Conservation (phyloP, 2,797 vertebrate species). For the Tragopan temminckii region DNA sequence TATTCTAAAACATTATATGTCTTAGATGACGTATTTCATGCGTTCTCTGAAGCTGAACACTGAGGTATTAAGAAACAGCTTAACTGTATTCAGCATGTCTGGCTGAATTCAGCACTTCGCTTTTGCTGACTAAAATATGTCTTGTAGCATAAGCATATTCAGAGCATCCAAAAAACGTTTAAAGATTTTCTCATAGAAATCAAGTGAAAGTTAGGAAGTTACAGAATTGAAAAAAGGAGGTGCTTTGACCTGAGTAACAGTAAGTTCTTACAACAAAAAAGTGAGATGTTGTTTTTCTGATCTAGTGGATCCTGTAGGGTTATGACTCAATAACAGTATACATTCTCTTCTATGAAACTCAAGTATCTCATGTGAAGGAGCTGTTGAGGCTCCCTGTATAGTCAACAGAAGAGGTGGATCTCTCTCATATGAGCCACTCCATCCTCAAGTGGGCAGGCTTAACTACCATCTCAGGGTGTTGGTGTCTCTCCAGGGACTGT, state of each 20-base stretch:
- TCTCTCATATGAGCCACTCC: not conserved
- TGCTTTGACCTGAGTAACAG: not conserved
- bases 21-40: not conserved
- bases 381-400: not conserved
- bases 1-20: not conserved
- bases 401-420: not conserved
- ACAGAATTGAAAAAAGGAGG: not conserved
- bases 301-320: not conserved
- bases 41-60: rapidly evolving
- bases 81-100: not conserved
- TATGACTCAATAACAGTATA: not conserved
- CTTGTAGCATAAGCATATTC: not conserved
- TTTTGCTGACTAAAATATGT: not conserved
- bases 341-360: not conserved
- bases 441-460: not conserved
- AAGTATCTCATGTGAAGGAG: not conserved
- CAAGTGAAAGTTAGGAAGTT: not conserved
- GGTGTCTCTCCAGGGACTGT: not conserved
- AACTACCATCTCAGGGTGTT: not conserved
- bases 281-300: not conserved
- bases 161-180: not conserved
- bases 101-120: not conserved
- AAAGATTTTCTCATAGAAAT: not conserved
- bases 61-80: not conserved
- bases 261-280: not conserved